These are phyloP conservation scores for Tragelaphus imberbis DNA, from an alignment of 2,113 vertebrate genomes.

Conservation along the genomic window DNA sequence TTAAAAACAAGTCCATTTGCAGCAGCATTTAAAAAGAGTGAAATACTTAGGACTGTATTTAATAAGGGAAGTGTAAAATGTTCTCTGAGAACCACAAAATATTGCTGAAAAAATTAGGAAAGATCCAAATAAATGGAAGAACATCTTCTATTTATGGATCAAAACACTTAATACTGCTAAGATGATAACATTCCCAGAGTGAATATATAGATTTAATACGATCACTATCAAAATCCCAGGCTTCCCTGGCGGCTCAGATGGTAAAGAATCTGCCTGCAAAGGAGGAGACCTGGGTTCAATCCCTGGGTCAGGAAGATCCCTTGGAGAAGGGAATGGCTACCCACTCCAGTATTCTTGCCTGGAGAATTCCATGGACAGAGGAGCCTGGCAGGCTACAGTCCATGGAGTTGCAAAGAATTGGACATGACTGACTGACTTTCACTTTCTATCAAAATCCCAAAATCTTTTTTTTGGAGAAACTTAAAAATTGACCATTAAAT, in stretches of 20 bases:
- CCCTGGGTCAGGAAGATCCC: background rate
- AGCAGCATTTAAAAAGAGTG: background rate
- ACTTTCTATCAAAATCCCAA: background rate
- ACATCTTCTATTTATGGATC: accelerated
- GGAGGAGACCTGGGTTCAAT: background rate
- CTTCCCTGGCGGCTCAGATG: background rate
- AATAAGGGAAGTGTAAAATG: background rate
- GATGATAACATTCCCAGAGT: background rate
- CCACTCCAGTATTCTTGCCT: background rate
- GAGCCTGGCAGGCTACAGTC: background rate
- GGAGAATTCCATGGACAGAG: background rate
- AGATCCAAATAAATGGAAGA: background rate
- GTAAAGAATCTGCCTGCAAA: background rate
- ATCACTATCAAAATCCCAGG: background rate
- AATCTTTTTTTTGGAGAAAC: background rate
- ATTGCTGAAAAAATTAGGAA: background rate
- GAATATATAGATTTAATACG: background rate
- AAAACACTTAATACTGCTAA: background rate
- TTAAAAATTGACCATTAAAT: background rate
- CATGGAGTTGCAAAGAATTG: background rate
- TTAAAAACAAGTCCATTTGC: background rate
- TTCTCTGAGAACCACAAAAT: background rate
- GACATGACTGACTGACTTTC: background rate
- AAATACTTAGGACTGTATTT: background rate
- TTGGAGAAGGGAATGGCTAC: background rate